Evolutionary conservation across 2,113 vertebrate species (phyloP).

Genomic region (Tupaia chinensis): DNA sequence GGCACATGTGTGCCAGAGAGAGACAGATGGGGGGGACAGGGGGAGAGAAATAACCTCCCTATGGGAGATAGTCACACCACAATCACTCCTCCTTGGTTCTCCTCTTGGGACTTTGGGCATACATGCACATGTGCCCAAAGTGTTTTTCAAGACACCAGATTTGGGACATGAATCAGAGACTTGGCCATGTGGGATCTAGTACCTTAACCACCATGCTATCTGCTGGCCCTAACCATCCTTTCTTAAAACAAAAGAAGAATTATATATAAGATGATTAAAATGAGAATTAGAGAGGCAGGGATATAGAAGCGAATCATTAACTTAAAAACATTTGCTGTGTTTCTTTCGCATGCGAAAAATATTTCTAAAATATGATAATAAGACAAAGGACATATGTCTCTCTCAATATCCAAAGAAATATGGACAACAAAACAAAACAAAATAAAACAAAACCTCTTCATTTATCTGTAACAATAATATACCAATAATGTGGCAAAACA

Average conservation of each 20-base stretch:
- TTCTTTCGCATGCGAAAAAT: background rate
- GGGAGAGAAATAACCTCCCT: too few relatives aligned
- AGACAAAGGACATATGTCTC: background rate
- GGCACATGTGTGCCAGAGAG: too few relatives aligned
- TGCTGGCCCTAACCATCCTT: too few relatives aligned
- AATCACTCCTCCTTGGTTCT: too few relatives aligned
- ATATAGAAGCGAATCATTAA: background rate
- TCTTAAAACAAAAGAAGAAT: background rate
- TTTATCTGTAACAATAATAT: background rate
- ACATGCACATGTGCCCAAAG: too few relatives aligned
- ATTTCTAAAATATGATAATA: conserved; percentile 18
- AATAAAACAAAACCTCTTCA: background rate
- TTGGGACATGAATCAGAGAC: too few relatives aligned
- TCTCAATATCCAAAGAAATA: background rate
- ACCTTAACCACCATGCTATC: too few relatives aligned
- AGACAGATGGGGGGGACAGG: too few relatives aligned
- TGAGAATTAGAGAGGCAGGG: background rate
- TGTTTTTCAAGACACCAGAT: too few relatives aligned
- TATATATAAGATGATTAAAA: background rate
- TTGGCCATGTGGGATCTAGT: too few relatives aligned
- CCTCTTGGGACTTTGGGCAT: too few relatives aligned
- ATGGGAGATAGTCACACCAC: too few relatives aligned
- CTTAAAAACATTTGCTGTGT: background rate
- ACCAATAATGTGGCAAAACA: background rate
- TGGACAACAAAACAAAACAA: background rate